Conservation (phyloP, 2,113 vertebrate genomes). For the Sinocyclocheilus grahami region DNA sequence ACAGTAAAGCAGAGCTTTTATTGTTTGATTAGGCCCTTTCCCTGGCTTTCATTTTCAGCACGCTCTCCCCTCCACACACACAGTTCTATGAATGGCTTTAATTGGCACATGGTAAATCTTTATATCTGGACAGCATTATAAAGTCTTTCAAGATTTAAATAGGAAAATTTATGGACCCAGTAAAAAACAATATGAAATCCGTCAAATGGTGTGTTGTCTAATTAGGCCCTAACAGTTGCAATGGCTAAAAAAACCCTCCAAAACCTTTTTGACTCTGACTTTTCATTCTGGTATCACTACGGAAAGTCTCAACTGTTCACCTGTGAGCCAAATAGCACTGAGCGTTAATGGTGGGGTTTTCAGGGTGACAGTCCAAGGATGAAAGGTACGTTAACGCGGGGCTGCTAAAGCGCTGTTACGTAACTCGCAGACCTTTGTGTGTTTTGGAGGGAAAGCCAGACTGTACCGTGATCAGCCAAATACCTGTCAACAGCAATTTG, state of each 20-base stretch:
- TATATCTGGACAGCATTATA: slow-evolving; percentile 53
- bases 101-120: slow-evolving; percentile 53
- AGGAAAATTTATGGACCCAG: slow-evolving; percentile 48
- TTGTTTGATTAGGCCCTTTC: slow-evolving; percentile 53
- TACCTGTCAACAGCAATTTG: slow-evolving; percentile 55
- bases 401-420: slow-evolving; percentile 2
- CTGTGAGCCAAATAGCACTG: slow-evolving; percentile 6
- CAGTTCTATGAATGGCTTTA: slow-evolving; percentile 55
- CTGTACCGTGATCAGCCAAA: slow-evolving; percentile 49
- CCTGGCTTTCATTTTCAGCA: slow-evolving; percentile 50
- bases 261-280: slow-evolving; percentile 33
- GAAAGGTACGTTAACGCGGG: slow-evolving; percentile 24
- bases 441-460: slow-evolving; percentile 38
- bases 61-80: slow-evolving; percentile 33
- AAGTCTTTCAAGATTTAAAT: slow-evolving; percentile 62
- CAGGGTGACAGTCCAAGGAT: slow-evolving; percentile 17
- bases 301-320: slow-evolving; percentile 20
- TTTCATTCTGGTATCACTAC: slow-evolving; percentile 1
- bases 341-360: slow-evolving; percentile 25
- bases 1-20: slow-evolving; percentile 55
- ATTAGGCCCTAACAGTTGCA: slow-evolving; percentile 42
- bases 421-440: slow-evolving; percentile 30
- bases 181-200: slow-evolving; percentile 52
- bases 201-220: slow-evolving; percentile 50
- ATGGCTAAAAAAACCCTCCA: slow-evolving; percentile 9